Evolutionary conservation across 2,113 vertebrate species (phyloP).

Genomic region (Coreoperca whiteheadi): DNA sequence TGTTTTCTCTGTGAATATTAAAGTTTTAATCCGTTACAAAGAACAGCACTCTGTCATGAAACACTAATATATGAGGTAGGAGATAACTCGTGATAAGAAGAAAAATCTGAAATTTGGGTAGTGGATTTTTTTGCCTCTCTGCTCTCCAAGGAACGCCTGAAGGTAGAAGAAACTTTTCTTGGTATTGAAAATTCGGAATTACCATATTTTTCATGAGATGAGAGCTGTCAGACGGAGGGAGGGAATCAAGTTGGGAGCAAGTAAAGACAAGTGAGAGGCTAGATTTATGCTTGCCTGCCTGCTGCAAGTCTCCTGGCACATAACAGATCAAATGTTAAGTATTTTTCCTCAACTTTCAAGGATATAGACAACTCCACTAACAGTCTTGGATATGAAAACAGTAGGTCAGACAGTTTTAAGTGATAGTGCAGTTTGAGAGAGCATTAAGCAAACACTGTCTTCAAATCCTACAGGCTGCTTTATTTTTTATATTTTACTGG

Average conservation of each 20-base stretch:
- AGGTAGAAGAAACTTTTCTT: neutral
- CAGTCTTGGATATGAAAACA: neutral
- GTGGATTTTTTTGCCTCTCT: neutral
- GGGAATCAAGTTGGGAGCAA: neutral
- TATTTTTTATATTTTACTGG: neutral
- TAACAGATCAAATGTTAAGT: constrained; percentile 3
- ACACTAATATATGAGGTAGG: neutral
- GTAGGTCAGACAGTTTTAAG: neutral
- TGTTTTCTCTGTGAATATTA: constrained; percentile 1
- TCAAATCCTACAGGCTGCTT: neutral
- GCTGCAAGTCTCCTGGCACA: constrained; percentile 22
- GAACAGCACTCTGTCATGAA: neutral
- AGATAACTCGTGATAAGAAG: neutral
- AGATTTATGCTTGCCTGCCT: constrained; percentile 1
- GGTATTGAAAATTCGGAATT: neutral
- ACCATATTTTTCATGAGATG: constrained; percentile 1
- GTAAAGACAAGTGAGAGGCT: constrained; percentile 8
- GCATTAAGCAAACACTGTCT: neutral
- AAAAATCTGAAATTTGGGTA: neutral
- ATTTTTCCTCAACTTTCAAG: constrained; percentile 1
- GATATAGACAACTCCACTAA: neutral
- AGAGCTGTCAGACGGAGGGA: neutral
- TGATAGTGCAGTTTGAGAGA: neutral
- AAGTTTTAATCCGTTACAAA: neutral
- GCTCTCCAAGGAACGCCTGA: neutral